Conservation (phyloP, 1,140 invertebrate species). For the Neotoxoptera formosana region DNA sequence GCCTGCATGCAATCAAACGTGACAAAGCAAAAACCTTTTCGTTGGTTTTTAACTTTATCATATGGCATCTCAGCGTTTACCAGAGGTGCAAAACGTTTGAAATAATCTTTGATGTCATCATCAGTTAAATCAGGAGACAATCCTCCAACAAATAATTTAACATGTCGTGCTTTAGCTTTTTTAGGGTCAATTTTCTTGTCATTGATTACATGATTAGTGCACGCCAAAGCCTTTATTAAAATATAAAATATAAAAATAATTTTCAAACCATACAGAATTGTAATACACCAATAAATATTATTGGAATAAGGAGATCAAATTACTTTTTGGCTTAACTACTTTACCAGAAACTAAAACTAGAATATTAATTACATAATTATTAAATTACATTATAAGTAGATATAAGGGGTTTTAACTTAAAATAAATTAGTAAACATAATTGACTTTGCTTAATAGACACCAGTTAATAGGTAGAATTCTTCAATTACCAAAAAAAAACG, state of each 20-base stretch:
- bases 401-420: background rate
- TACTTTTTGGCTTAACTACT: background rate
- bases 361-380: background rate
- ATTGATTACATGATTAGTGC: slow-evolving; percentile 88
- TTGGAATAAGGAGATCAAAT: background rate
- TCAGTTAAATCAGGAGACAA: slow-evolving; percentile 88
- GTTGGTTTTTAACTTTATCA: slow-evolving; percentile 94
- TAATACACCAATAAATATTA: background rate
- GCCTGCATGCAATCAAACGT: slow-evolving; percentile 94
- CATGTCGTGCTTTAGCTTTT: slow-evolving; percentile 90
- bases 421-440: background rate
- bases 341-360: background rate
- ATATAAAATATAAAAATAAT: background rate
- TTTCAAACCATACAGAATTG: background rate
- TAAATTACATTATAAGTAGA: background rate
- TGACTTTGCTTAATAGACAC: too few relatives aligned
- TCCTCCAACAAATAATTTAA: slow-evolving; percentile 95
- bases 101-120: slow-evolving; percentile 92
- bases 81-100: slow-evolving; percentile 85
- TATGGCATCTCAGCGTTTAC: slow-evolving; percentile 92
- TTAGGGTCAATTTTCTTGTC: slow-evolving; percentile 95
- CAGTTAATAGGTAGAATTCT: too few relatives aligned
- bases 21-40: slow-evolving; percentile 94
- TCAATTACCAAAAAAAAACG: too few relatives aligned
- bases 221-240: slow-evolving; percentile 71